Conservation (phyloP, 1,140 invertebrate genomes). For the Brachionus calyciflorus region DNA sequence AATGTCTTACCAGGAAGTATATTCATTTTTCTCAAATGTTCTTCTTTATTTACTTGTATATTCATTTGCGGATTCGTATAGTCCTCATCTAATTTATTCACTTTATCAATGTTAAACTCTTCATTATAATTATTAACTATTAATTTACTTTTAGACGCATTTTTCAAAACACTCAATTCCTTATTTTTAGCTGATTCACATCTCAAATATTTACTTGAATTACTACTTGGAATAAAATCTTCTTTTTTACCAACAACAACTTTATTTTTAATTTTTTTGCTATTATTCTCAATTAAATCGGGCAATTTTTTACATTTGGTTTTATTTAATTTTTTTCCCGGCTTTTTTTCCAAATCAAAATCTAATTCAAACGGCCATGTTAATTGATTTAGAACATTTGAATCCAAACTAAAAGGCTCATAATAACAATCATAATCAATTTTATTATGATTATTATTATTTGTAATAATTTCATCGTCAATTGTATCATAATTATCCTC, state of each 20-base stretch:
- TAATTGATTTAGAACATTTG: not conserved
- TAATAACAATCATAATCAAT: constrained; percentile 12
- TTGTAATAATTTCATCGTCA: not conserved
- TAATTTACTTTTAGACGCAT: not conserved
- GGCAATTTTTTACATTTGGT: constrained; percentile 1
- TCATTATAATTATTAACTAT: not conserved
- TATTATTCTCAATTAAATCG: not conserved
- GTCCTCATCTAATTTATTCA: not conserved
- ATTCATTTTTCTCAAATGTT: constrained; percentile 26
- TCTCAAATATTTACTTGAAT: too few species aligned
- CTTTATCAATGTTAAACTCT: constrained; percentile 11
- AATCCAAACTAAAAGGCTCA: constrained; percentile 3
- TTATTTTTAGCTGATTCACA: not conserved
- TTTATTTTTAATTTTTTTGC: not conserved
- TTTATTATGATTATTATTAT: not conserved
- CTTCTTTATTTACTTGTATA: not conserved
- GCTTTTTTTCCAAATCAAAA: constrained; percentile 2
- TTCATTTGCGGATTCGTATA: not conserved
- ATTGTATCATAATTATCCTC: constrained; percentile 4
- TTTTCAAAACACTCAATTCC: not conserved
- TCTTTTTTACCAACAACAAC: too few species aligned
- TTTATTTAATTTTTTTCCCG: not conserved
- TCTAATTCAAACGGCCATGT: constrained; percentile 25
- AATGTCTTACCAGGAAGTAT: constrained; percentile 3
- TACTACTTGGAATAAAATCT: too few species aligned